Conservation (phyloP, 2,797 vertebrate species). For the Tadarida brasiliensis region DNA sequence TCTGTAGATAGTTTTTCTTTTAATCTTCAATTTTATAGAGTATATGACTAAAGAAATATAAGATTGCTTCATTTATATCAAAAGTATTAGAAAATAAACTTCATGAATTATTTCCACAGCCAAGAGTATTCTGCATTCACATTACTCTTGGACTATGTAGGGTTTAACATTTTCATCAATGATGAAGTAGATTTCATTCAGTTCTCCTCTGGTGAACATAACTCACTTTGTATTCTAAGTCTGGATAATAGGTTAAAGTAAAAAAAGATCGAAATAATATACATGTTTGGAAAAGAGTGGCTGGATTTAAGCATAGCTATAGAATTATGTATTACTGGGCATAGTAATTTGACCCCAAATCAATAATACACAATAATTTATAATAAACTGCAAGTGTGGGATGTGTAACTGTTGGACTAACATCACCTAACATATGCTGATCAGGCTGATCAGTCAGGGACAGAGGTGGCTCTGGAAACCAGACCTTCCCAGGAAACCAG, state of each 20-base stretch:
- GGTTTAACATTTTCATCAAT: background rate
- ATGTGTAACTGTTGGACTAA: background rate
- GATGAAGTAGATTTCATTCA: constrained; percentile 13
- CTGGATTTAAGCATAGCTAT: constrained; percentile 13
- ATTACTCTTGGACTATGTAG: background rate
- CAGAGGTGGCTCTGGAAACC: background rate
- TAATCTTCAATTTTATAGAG: constrained; percentile 40
- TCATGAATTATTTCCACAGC: background rate
- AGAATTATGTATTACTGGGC: background rate
- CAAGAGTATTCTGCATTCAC: background rate
- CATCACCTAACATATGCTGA: background rate
- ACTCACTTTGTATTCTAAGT: background rate
- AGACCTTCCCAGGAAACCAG: background rate
- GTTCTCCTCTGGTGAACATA: background rate
- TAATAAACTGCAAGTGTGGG: background rate
- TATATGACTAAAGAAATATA: constrained; percentile 5
- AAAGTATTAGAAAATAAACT: constrained; percentile 28
- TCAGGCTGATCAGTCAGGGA: background rate
- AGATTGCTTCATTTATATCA: background rate
- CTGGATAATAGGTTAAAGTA: background rate
- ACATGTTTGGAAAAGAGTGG: background rate
- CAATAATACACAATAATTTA: background rate
- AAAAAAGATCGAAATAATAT: background rate
- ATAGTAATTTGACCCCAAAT: background rate
- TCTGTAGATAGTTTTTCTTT: background rate